Percentiles rank a stretch among this genome's conserved stretches.
Conservation (phyloP, 2,888 invertebrate species). For the Stramonita haemastoma region DNA sequence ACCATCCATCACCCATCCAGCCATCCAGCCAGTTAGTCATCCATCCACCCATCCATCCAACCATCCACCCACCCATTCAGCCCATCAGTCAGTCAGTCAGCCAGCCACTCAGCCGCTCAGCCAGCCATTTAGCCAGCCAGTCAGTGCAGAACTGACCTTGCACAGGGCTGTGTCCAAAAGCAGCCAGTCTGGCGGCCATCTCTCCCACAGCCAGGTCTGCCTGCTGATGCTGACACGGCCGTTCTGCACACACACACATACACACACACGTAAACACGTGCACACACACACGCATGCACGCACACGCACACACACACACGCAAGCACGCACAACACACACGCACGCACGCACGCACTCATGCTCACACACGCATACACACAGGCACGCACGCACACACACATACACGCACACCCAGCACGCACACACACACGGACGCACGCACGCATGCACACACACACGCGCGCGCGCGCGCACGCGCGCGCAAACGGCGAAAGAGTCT, state of each 20-base stretch:
- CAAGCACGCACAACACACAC: neutral
- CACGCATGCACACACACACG: neutral
- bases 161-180: neutral
- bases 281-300: neutral
- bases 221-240: neutral
- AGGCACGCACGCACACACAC: constrained; percentile 9
- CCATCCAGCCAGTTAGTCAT: too few species aligned
- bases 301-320: neutral
- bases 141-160: neutral
- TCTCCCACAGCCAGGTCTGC: neutral
- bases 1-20: too few species aligned
- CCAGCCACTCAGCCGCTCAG: neutral
- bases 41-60: too few species aligned
- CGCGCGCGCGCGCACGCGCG: neutral
- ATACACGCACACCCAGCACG: neutral
- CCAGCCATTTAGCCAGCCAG: neutral
- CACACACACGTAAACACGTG: neutral
- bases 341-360: neutral
- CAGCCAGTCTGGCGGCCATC: neutral
- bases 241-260: neutral
- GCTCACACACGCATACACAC: constrained; percentile 4
- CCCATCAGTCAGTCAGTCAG: too few species aligned
- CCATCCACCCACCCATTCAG: too few species aligned
- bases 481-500: neutral
- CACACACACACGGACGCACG: neutral